phyloP scores from a whole-genome alignment of 1,140 invertebrate species.

The Eriocheir sinensis region DNA sequence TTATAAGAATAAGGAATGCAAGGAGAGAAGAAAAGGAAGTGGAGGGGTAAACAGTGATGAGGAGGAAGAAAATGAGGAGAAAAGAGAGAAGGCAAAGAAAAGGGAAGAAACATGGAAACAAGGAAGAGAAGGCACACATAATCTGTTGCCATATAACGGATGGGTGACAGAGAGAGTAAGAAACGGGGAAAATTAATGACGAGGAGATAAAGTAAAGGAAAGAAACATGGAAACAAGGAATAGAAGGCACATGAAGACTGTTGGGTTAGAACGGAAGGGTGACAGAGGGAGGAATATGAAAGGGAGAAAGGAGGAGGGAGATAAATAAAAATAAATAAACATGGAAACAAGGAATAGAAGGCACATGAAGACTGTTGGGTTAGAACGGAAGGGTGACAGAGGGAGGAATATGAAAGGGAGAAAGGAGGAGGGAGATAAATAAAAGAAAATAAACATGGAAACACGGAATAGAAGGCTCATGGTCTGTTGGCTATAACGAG shows the following conservation, averaged over 20 bases:
- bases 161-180: too few relatives aligned
- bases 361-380: too few relatives aligned
- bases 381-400: background rate
- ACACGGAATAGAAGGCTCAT: too few relatives aligned
- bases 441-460: background rate
- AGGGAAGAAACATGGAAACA: background rate
- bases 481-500: too few relatives aligned
- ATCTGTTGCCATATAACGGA: too few relatives aligned
- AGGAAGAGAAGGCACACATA: background rate
- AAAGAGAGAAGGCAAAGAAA: background rate
- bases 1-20: background rate
- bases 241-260: background rate
- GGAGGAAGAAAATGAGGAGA: background rate
- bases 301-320: slow-evolving; percentile 8
- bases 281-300: background rate
- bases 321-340: background rate
- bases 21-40: background rate
- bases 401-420: background rate
- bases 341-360: too few relatives aligned
- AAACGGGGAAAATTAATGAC: too few relatives aligned
- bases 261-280: background rate
- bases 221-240: background rate
- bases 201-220: background rate
- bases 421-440: slow-evolving; percentile 1
- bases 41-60: background rate